A percentile compares a stretch with the other conserved stretches of the same genome.
phyloP scores from a whole-genome alignment of 2,113 vertebrate species.

The Parus major region DNA sequence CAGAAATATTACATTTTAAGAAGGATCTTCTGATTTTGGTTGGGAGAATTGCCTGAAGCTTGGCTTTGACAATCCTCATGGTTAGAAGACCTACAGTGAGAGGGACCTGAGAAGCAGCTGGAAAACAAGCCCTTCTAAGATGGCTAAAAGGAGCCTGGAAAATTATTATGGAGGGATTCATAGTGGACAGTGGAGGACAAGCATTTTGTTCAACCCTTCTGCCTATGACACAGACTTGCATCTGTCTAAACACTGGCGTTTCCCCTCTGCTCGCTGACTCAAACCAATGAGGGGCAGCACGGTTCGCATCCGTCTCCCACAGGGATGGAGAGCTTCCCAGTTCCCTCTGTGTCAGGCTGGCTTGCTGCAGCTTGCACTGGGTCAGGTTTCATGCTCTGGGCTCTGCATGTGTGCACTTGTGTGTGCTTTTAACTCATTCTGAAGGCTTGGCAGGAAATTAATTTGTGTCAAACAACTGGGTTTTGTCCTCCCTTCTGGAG shows the following conservation, averaged over 20 bases:
- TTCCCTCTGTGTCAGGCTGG: background rate
- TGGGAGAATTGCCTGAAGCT: background rate
- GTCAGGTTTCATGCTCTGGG: background rate
- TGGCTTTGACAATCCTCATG: background rate
- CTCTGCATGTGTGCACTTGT: background rate
- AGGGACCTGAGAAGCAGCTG: background rate
- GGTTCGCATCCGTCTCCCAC: background rate
- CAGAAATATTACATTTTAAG: background rate
- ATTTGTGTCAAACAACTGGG: background rate
- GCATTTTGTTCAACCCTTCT: background rate
- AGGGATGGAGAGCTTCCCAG: background rate
- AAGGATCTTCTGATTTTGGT: background rate
- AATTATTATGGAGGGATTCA: background rate
- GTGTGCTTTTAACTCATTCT: background rate
- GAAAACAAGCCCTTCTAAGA: background rate
- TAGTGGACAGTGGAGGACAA: background rate
- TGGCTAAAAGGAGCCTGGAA: background rate
- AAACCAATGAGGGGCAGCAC: background rate
- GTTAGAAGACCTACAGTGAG: background rate
- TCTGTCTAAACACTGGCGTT: background rate
- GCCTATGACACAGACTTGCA: background rate
- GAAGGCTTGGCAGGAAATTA: conserved; percentile 30
- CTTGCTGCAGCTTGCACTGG: accelerated
- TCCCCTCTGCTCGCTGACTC: background rate
- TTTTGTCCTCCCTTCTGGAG: background rate